Conservation (phyloP, 2,888 invertebrate genomes). For the Chrysodeixis includens region DNA sequence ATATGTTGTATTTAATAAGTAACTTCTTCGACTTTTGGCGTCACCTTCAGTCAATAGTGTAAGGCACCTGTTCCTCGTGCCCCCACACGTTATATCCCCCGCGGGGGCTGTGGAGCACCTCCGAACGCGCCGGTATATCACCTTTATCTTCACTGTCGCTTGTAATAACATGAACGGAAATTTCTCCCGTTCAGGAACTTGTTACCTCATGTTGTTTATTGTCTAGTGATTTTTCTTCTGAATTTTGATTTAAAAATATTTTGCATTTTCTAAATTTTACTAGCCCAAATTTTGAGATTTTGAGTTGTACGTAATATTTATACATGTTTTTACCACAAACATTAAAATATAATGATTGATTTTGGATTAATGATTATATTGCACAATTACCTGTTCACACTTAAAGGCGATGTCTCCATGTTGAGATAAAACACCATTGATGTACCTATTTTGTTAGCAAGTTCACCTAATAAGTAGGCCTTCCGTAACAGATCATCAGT, state of each 20-base stretch:
- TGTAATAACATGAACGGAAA: background rate
- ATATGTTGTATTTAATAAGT: too few relatives aligned
- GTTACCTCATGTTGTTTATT: conserved; percentile 1
- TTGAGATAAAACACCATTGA: too few relatives aligned
- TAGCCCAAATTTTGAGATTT: too few relatives aligned
- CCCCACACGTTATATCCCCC: background rate
- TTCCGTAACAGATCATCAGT: background rate
- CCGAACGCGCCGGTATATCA: background rate
- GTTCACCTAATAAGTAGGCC: too few relatives aligned
- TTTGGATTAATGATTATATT: too few relatives aligned
- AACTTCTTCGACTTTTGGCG: too few relatives aligned
- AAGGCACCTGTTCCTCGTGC: background rate
- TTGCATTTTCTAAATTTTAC: background rate
- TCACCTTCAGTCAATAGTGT: background rate
- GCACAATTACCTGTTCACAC: too few relatives aligned
- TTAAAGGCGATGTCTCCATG: background rate
- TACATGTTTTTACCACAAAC: too few relatives aligned
- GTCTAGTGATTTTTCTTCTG: background rate
- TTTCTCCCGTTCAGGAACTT: background rate
- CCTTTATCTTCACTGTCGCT: conserved; percentile 6
- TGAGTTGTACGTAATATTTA: too few relatives aligned
- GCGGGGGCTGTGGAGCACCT: background rate
- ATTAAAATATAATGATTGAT: too few relatives aligned
- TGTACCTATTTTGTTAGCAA: too few relatives aligned
- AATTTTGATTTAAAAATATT: background rate